Base-by-base conservation (phyloP, 2,888 invertebrate species). In the Hoplodrina ambigua region DNA sequence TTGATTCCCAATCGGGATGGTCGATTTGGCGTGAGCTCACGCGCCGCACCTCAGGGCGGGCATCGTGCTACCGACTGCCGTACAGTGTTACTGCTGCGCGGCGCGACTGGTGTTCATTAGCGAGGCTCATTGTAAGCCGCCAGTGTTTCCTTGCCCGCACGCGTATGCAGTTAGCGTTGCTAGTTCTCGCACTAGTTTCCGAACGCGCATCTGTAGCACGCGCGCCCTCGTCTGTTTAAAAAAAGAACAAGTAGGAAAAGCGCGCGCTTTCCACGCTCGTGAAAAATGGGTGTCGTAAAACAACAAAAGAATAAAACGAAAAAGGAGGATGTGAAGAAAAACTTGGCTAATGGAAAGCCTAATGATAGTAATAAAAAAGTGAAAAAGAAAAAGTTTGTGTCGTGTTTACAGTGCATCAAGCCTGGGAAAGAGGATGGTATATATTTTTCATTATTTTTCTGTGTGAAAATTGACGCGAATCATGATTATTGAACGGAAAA, bases 331-430 rank as follows among this genome's bases (percentile, higher is more conserved):
- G 73, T 83, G 50, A 86, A 89, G 85, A 89, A 94, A 88, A 86
- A 91, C 59, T 81, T 89, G 72, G 87, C 88, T 57, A 94, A 94
- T 80, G 93, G 92, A 50, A 94, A 94, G 88, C 78, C 89, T 67
- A 94, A 94, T 86, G 90, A 91, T 83, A 90, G 90, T 81, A 90
- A 91, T 73, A 92, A 87, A 83, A 95, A 95, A 94, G 93, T 93
- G 91, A 95, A 95, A 91, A 95, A 95, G 92, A 96, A 95, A 93
- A 95, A 92, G 82, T 90, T 88, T 85, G 94, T 96, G 90, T 96
- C 96, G 89, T 96, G 96, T 91, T 94, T 96, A 92, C 96, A 96
- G 92, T 96, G 96, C 90, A 93, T 96, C 91, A 96, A 94, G 87
- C 91, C 95, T 52, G 91, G 91, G 44, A 94, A 96, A 82, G 95